Conservation (phyloP, 1,140 invertebrate species). For the Adelges cooleyi region DNA sequence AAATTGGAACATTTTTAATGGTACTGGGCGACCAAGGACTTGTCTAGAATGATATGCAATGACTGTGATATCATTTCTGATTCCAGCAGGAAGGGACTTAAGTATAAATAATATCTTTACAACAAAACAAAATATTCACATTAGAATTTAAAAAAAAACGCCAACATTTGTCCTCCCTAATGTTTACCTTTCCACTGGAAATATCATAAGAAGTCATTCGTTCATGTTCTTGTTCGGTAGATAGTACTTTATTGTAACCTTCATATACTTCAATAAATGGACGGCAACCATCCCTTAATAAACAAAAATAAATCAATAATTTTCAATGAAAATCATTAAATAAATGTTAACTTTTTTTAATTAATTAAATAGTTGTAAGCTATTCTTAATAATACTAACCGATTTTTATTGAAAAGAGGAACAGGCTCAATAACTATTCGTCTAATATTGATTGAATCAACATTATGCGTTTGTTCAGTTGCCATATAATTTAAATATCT, state of each 20-base stretch:
- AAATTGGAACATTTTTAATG: slow-evolving; percentile 76
- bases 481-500: slow-evolving; percentile 25
- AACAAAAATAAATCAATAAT: slow-evolving; percentile 27
- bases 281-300: slow-evolving; percentile 72
- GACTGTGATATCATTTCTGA: slow-evolving; percentile 74
- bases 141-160: slow-evolving; percentile 30
- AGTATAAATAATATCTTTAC: slow-evolving; percentile 23
- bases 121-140: slow-evolving; percentile 30
- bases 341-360: too few species aligned
- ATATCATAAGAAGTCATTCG: slow-evolving; percentile 68
- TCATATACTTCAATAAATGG: slow-evolving; percentile 87
- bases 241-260: slow-evolving; percentile 70
- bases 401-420: slow-evolving; percentile 81
- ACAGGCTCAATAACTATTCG: slow-evolving; percentile 60
- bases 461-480: slow-evolving; percentile 42
- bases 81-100: slow-evolving; percentile 44
- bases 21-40: slow-evolving; percentile 67
- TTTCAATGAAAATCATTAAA: neutral
- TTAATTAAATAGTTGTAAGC: too few species aligned
- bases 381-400: slow-evolving; percentile 41
- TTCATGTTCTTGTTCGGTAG: slow-evolving; percentile 79
- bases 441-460: slow-evolving; percentile 54
- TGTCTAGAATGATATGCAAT: slow-evolving; percentile 75
- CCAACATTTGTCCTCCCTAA: slow-evolving; percentile 21
- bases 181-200: slow-evolving; percentile 61